Base-by-base conservation (phyloP, 2,113 vertebrate species). In the Thymallus thymallus region DNA sequence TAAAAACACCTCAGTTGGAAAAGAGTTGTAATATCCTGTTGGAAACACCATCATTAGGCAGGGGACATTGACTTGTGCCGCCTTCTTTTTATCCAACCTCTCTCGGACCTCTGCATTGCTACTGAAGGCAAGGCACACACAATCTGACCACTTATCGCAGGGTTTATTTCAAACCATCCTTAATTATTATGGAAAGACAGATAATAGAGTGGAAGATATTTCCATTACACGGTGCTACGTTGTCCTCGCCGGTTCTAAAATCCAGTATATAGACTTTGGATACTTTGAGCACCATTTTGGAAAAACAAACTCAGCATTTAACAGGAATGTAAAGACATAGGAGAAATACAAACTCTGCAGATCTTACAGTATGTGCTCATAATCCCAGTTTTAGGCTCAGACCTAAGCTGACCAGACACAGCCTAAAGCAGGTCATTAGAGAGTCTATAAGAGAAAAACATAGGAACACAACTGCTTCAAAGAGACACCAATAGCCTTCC, bases 1-100 rank as follows among this genome's bases (percentile, higher is more conserved):
- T 58, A 26, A 73, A 62, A 66, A 41, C 16, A 55, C 24, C 46
- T 7, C 55, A 16, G 51, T 7, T 62, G 35, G 20, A 68, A 77
- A 72, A 56, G 29, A 3, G 26, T 14, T 63, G 6, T 32, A 69
- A 56, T 46, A 64, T 78, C 67, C 65, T 74, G 46, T 58, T 23
- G 45, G 46, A 60, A 55, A 66, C 13, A 23, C 41, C 14, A 64
- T 16, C 6, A 63, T 64, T 29, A 64, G 45, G 41, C 13, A 48
- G 22, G 58, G 35, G 35, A 41, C 9, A 41, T 41, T 41, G 35
- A 41, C 35, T 41, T 41, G 35, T 41, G 35, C 35, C 35, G 7
- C 35, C 7, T 10, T 41, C 35, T 41, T 41, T 41, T 51, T 4
- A 3, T 51, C 48, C 48, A 51, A 51, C 45, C 67, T 69, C 5